Conservation (phyloP, 2,113 vertebrate species). For the Seriola quinqueradiata region DNA sequence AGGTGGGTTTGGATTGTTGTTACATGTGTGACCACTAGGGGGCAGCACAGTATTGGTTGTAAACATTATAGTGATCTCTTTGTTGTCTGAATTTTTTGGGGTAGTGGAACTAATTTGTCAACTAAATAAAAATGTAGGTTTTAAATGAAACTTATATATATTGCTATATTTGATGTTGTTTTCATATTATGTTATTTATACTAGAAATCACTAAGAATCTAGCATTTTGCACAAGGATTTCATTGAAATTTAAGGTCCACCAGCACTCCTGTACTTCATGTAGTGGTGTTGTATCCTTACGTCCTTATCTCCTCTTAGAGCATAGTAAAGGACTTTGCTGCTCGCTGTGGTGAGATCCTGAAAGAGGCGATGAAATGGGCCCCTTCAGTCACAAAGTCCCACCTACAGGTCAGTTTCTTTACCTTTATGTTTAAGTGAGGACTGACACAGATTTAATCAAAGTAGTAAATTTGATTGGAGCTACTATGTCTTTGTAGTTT, state of each 20-base stretch:
- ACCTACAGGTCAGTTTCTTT: slow-evolving; percentile 89
- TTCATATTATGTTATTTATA: background rate
- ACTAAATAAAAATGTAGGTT: background rate
- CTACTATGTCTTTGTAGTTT: background rate
- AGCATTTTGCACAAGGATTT: background rate
- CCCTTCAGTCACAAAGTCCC: slow-evolving; percentile 96
- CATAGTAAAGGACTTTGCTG: slow-evolving; percentile 98
- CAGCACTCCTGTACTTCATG: background rate
- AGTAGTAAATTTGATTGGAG: background rate
- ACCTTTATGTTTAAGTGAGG: background rate
- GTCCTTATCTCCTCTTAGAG: slow-evolving; percentile 81
- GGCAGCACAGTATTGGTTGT: slow-evolving; percentile 31
- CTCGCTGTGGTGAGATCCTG: slow-evolving; percentile 96
- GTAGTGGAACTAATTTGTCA: background rate
- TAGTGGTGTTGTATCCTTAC: background rate
- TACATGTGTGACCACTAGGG: slow-evolving; percentile 50
- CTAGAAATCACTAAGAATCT: background rate
- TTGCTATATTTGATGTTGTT: background rate
- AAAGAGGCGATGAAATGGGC: slow-evolving; percentile 99
- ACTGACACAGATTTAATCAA: background rate
- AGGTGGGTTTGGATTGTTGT: slow-evolving; percentile 82
- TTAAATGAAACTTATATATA: too few relatives aligned
- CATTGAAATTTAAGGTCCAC: background rate
- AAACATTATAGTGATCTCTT: background rate
- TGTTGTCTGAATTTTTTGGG: background rate